Evolutionary conservation across 2,797 vertebrate genomes (phyloP).

Genomic region (Ptychobarbus kaznakovi): DNA sequence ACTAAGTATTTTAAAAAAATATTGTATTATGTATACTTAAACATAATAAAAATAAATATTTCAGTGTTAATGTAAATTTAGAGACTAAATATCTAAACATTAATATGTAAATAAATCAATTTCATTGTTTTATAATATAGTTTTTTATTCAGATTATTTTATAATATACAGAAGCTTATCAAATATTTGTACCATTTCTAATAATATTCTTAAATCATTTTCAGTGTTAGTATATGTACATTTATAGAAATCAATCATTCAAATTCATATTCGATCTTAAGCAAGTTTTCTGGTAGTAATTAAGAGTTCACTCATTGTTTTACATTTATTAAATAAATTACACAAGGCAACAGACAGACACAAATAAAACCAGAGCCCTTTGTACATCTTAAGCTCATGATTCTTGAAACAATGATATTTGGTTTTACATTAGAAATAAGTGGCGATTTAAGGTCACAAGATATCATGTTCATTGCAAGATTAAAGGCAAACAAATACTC

Average conservation of each 20-base stretch:
- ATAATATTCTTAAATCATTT: not conserved
- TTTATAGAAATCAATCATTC: not conserved
- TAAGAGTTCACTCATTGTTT: not conserved
- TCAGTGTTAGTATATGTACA: not conserved
- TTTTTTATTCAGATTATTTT: not conserved
- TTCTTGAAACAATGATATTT: slow-evolving; percentile 43
- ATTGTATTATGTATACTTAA: not conserved
- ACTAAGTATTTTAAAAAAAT: too few species aligned
- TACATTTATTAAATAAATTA: slow-evolving; percentile 55
- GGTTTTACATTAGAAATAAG: not conserved
- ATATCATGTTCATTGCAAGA: not conserved
- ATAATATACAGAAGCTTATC: not conserved
- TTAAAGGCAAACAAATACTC: slow-evolving; percentile 8
- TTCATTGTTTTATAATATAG: not conserved
- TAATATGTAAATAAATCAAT: not conserved
- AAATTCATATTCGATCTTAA: not conserved
- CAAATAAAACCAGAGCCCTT: slow-evolving; percentile 26
- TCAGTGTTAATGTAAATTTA: not conserved
- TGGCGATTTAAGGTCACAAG: not conserved
- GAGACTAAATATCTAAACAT: not conserved
- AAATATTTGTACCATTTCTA: not conserved
- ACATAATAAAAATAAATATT: not conserved
- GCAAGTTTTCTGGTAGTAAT: not conserved
- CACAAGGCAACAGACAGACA: slow-evolving; percentile 22
- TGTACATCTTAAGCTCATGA: not conserved